Conservation (phyloP, 2,797 vertebrate species). For the Telmatherina bonti region DNA sequence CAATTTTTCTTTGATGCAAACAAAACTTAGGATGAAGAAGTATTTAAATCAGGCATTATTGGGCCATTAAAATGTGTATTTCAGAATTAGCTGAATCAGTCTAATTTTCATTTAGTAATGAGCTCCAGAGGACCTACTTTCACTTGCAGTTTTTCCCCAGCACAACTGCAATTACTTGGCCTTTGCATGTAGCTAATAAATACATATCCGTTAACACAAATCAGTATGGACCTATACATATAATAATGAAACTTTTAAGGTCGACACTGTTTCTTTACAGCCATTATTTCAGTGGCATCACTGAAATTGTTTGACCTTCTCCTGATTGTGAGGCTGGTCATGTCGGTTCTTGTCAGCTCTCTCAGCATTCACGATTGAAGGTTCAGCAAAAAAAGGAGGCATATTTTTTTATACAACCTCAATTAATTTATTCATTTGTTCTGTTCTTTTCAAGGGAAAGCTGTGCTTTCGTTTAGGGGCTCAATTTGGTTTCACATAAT, state of each 20-base stretch:
- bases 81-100: neutral
- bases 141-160: conserved; percentile 24
- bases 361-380: conserved; percentile 61
- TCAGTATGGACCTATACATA: conserved; percentile 1
- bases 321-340: conserved; percentile 70
- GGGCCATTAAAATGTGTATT: neutral
- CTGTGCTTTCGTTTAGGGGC: no score
- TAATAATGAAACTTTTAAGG: conserved; percentile 20
- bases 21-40: conserved; percentile 11
- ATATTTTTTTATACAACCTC: conserved; percentile 63
- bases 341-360: conserved; percentile 40
- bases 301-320: conserved; percentile 56
- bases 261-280: conserved; percentile 41
- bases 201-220: conserved; percentile 25
- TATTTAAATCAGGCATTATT: conserved; percentile 28
- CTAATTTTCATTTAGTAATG: conserved; percentile 37
- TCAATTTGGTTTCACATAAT: conserved; percentile 69
- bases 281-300: conserved; percentile 54
- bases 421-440: no score
- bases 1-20: no score
- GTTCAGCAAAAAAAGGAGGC: conserved; percentile 62
- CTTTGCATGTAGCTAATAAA: conserved; percentile 34
- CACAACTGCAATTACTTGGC: conserved; percentile 27
- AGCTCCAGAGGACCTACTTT: conserved; percentile 23
- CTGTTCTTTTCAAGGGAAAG: no score